Conservation (phyloP, 2,113 vertebrate species). For the Arothron firmamentum region DNA sequence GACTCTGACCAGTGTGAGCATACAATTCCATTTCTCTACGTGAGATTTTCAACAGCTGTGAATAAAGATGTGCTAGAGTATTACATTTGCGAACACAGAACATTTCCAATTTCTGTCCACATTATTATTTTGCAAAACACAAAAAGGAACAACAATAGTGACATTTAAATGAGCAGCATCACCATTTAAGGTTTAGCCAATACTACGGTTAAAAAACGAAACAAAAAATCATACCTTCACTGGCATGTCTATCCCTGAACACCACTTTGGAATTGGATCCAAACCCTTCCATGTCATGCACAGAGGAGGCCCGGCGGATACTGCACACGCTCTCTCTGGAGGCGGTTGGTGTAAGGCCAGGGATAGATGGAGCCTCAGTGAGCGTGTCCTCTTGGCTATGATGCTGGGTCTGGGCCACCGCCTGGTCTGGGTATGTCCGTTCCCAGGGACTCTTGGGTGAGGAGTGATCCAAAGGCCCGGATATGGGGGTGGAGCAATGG, state of each 20-base stretch:
- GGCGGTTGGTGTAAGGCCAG: conserved; percentile 81
- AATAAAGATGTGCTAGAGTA: no score
- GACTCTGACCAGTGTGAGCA: no score
- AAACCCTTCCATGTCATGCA: conserved; percentile 92
- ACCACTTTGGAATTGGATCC: conserved; percentile 77
- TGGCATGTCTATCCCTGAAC: conserved; percentile 93
- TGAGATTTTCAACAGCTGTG: no score
- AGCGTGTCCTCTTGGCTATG: conserved; percentile 43
- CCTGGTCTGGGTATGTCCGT: conserved; percentile 78
- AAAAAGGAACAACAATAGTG: no score
- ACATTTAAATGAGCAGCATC: no score
- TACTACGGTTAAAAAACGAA: background rate
- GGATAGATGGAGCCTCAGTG: conserved; percentile 71
- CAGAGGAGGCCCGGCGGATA: conserved; percentile 90
- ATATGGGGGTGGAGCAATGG: conserved; percentile 86
- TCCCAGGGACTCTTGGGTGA: conserved; percentile 91
- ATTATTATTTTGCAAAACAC: no score
- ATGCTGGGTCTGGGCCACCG: conserved; percentile 16
- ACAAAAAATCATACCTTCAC: conserved; percentile 85
- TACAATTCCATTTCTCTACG: no score
- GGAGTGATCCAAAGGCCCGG: conserved; percentile 91
- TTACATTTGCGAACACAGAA: no score
- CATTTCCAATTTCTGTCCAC: no score
- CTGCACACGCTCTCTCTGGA: conserved; percentile 89
- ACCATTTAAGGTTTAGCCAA: background rate